phyloP scores from a whole-genome alignment of 2,888 invertebrate species.

The Drosophila borborema region DNA sequence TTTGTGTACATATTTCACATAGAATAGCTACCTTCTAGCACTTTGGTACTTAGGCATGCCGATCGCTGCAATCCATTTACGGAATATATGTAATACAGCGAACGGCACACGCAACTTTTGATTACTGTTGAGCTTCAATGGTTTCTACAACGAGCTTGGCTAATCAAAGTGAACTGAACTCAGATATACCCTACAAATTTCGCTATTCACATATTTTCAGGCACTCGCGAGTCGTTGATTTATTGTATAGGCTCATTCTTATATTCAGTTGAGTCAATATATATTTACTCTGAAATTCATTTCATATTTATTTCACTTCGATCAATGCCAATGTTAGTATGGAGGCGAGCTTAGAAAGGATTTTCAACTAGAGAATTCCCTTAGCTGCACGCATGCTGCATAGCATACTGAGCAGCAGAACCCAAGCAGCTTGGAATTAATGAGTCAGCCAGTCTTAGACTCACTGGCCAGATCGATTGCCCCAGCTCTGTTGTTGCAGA shows the following conservation, averaged over 20 bases:
- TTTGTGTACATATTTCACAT: conserved; percentile 15
- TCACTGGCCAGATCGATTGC: conserved; percentile 2
- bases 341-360: background rate
- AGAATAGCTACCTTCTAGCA: conserved; percentile 8
- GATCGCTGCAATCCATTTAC: conserved; percentile 47
- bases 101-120: conserved; percentile 51
- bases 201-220: too few relatives aligned
- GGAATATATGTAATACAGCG: conserved; percentile 23
- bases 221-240: background rate
- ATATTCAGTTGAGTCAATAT: too few relatives aligned
- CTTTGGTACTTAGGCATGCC: conserved; percentile 10
- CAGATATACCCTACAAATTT: background rate
- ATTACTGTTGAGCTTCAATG: conserved; percentile 50
- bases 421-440: conserved; percentile 1
- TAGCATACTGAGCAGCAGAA: background rate
- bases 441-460: conserved; percentile 12
- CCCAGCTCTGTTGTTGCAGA: background rate
- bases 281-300: background rate
- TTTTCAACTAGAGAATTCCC: conserved; percentile 1
- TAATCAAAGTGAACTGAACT: background rate
- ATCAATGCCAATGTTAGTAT: background rate
- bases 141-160: conserved; percentile 2
- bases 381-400: conserved; percentile 7
- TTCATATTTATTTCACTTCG: background rate
- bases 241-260: background rate